Percentiles rank a stretch among this genome's conserved stretches.
Evolutionary conservation across 2,888 invertebrate species (phyloP).

Genomic region (Trypoxylon attenuatum): DNA sequence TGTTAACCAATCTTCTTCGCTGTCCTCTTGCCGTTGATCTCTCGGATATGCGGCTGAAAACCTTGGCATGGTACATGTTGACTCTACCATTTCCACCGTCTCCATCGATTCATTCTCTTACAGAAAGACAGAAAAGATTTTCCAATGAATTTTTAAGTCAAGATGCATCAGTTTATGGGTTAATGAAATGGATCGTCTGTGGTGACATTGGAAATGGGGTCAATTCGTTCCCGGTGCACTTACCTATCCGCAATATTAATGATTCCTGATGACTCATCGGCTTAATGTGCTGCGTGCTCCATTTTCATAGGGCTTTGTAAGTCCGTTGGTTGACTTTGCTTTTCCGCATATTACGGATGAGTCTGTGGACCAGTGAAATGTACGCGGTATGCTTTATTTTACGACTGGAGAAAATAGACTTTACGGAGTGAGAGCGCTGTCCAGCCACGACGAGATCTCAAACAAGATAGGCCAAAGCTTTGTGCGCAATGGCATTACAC

Average conservation of each 20-base stretch:
- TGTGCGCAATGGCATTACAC: conserved; percentile 34
- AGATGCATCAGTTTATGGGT: too few species aligned
- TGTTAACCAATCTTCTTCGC: not conserved
- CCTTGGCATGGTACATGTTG: conserved; percentile 1
- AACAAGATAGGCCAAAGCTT: conserved; percentile 31
- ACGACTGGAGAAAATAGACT: conserved; percentile 8
- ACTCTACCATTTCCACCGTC: too few species aligned
- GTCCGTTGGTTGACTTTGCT: not conserved
- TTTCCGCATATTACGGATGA: conserved; percentile 35
- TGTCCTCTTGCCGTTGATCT: not conserved
- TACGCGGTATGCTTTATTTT: conserved; percentile 8
- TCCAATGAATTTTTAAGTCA: too few species aligned
- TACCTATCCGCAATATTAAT: too few species aligned
- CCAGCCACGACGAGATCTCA: conserved; percentile 29
- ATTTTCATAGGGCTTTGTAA: too few species aligned
- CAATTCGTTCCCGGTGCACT: too few species aligned
- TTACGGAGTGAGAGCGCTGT: conserved; percentile 19
- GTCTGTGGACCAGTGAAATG: conserved; percentile 20
- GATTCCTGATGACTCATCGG: too few species aligned
- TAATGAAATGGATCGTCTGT: too few species aligned
- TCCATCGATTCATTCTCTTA: too few species aligned
- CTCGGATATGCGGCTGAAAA: conserved; percentile 12
- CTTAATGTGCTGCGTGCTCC: too few species aligned
- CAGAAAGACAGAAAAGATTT: too few species aligned
- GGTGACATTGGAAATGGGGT: too few species aligned